Percentiles rank a stretch among this genome's conserved stretches.
phyloP scores from a whole-genome alignment of 2,113 vertebrate species.

The Pseudolaguvia tuberculata region DNA sequence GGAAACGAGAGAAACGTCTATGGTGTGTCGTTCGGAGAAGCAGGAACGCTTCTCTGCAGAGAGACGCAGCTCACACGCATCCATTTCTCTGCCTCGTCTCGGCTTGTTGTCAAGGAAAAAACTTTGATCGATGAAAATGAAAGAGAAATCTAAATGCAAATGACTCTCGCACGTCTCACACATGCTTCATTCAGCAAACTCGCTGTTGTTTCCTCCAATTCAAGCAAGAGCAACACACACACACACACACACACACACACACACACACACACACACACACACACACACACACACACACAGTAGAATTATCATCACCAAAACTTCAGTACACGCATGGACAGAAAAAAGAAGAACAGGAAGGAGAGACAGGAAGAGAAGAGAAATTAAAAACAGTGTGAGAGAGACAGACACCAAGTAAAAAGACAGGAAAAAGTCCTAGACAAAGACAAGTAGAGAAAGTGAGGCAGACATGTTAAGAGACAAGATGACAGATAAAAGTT shows the following conservation, averaged over 20 bases:
- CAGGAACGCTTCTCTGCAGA: slow-evolving; percentile 15
- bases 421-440: not conserved
- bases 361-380: not conserved
- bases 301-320: no score
- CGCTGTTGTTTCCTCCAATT: slow-evolving; percentile 15
- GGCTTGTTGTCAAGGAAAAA: not conserved
- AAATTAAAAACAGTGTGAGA: not conserved
- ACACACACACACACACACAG: no score
- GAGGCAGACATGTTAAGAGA: no score
- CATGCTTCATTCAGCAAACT: slow-evolving; percentile 53
- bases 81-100: slow-evolving; percentile 11
- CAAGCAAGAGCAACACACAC: not conserved
- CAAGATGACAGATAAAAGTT: no score
- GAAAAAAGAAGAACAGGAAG: not conserved
- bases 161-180: slow-evolving; percentile 53
- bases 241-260: no score
- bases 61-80: slow-evolving; percentile 19
- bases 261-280: no score
- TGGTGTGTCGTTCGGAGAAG: slow-evolving; percentile 4
- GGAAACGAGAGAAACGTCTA: slow-evolving; percentile 10
- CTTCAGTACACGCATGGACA: not conserved
- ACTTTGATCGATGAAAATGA: slow-evolving; percentile 66
- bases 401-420: no score
- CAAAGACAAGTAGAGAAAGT: no score
- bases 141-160: slow-evolving; percentile 68